Evolutionary conservation across 2,113 vertebrate genomes (phyloP).

Genomic region (Hassar affinis): DNA sequence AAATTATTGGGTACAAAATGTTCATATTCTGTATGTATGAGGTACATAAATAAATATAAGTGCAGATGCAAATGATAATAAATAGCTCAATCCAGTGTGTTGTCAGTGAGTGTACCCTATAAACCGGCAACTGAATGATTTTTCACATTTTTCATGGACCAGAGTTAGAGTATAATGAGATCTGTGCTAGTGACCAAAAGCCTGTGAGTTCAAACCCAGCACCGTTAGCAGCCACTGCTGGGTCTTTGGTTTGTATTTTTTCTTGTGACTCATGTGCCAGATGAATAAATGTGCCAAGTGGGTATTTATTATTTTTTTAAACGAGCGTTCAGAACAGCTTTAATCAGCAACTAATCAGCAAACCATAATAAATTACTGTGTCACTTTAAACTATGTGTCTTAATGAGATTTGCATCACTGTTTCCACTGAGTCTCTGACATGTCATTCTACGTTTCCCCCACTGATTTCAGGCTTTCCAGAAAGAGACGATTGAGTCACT

Average conservation of each 20-base stretch:
- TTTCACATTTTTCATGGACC: neutral
- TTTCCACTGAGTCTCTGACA: neutral
- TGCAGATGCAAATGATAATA: too few relatives aligned
- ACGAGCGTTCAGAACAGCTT: neutral
- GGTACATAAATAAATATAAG: too few relatives aligned
- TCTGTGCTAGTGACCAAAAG: neutral
- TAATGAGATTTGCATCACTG: slow-evolving; percentile 24
- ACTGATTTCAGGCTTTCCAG: slow-evolving; percentile 83
- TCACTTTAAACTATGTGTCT: neutral
- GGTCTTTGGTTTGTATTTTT: neutral
- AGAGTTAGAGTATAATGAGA: too few relatives aligned
- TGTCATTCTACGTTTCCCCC: neutral
- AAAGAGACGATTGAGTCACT: slow-evolving; percentile 92
- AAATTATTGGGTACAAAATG: too few relatives aligned
- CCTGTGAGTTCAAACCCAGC: neutral
- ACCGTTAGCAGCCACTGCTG: neutral
- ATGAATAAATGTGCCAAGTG: slow-evolving; percentile 2
- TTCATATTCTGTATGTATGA: too few relatives aligned
- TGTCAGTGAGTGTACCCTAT: neutral
- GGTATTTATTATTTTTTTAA: slow-evolving; percentile 15
- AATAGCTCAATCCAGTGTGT: too few relatives aligned
- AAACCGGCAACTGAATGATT: neutral
- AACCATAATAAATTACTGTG: slow-evolving; percentile 26
- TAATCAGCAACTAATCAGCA: slow-evolving; percentile 34
- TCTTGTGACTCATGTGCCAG: neutral